Evolutionary conservation across 1,140 invertebrate species (phyloP).

Genomic region (Drosophila bipectinata): DNA sequence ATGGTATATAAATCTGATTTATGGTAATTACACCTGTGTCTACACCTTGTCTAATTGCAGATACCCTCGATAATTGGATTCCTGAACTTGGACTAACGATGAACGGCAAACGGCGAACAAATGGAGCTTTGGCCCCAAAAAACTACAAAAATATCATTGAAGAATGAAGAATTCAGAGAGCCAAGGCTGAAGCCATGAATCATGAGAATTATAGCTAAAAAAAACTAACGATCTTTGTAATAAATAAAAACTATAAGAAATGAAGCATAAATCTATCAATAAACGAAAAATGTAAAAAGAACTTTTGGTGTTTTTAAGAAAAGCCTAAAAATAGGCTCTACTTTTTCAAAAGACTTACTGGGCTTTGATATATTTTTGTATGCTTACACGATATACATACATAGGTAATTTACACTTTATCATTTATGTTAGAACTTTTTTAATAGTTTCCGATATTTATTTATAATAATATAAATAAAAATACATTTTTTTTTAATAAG

Average conservation of each 20-base stretch:
- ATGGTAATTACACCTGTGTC: constrained; percentile 58
- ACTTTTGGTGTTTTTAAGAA: not conserved
- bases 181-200: constrained; percentile 37
- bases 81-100: constrained; percentile 73
- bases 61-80: constrained; percentile 79
- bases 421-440: no score
- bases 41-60: constrained; percentile 61
- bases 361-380: no score
- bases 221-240: not conserved
- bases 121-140: not conserved
- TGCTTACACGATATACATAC: no score
- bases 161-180: constrained; percentile 21
- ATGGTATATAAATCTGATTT: constrained; percentile 63
- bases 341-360: not conserved
- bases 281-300: constrained; percentile 4
- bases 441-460: no score
- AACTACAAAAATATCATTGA: not conserved
- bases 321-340: constrained; percentile 45
- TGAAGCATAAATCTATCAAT: constrained; percentile 11
- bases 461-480: no score
- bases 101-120: no score
- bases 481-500: no score
- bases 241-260: constrained; percentile 5
- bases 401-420: no score
- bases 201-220: constrained; percentile 37